These are phyloP conservation scores for Blastobasis lacticolella DNA, from an alignment of 2,888 invertebrate genomes.

Conservation along the genomic window DNA sequence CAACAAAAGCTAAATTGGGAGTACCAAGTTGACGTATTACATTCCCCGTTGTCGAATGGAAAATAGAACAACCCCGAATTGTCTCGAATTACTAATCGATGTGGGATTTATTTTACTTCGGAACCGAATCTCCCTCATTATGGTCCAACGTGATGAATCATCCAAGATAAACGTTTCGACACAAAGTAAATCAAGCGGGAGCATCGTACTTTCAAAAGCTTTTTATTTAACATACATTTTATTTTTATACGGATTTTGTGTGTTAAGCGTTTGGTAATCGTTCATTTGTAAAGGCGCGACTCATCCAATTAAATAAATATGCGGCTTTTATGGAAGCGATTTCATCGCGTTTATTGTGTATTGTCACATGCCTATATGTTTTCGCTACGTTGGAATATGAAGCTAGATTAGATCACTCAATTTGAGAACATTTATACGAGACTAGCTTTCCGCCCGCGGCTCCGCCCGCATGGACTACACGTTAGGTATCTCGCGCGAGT, in stretches of 20 bases:
- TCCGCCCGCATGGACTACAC: too few species aligned
- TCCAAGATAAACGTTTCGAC: constrained; percentile 57
- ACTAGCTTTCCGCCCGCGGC: too few species aligned
- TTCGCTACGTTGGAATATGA: too few species aligned
- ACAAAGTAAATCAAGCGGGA: constrained; percentile 53
- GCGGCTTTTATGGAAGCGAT: too few species aligned
- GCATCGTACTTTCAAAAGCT: constrained; percentile 40
- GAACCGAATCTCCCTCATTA: constrained; percentile 56
- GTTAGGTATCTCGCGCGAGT: too few species aligned
- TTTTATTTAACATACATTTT: constrained; percentile 31
- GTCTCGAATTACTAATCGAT: constrained; percentile 65
- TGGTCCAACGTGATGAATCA: constrained; percentile 63
- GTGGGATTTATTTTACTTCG: constrained; percentile 58
- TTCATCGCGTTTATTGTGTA: too few species aligned
- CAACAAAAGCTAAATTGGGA: background rate
- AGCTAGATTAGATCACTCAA: too few species aligned
- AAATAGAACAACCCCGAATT: constrained; percentile 34
- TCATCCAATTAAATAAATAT: constrained; percentile 22
- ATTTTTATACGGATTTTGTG: constrained; percentile 31
- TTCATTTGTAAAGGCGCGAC: constrained; percentile 30
- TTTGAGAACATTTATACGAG: too few species aligned
- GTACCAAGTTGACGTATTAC: background rate
- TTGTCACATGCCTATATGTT: too few species aligned
- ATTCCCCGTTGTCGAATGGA: constrained; percentile 21
- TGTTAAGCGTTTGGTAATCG: constrained; percentile 29